Base-by-base conservation (phyloP, 2,113 vertebrate genomes). In the Sakesphorus luctuosus region DNA sequence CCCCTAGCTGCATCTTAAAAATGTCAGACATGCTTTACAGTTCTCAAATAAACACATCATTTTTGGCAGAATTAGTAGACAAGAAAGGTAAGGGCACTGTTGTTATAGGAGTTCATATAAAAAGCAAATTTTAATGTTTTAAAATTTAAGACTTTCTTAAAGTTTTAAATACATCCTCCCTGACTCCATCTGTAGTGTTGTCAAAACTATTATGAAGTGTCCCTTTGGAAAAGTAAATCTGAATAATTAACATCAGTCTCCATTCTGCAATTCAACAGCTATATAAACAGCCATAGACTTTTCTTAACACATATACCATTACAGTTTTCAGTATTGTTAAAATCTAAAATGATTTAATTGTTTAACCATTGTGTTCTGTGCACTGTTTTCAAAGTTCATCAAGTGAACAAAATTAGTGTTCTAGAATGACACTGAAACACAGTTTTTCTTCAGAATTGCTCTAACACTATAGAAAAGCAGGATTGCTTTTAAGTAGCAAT, bases 31-130 rank as follows among this genome's bases (percentile, higher is more conserved):
- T 96, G 43, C 46, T 97, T 97, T 97, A 97, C 56, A 87, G 91
- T 90, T 95, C 95, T 90, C 93, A 96, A 92, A 97, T 90, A 97
- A 96, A 96, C 92, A 90, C 84, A 96, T 96, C 62, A 93, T 65
- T 97, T 96, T 94, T 96, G 97, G 97, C 96, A 97, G 97, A 97
- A 96, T 96, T 96, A 96, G 82, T 94, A 65, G 94, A 94, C 84
- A 93, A 90, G 83, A 97, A 96, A 97, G 89, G 94, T 95, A 95
- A 68, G 94, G 83, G 87, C 80, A 87, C 35, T 96, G 96, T 97
- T 97, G 59, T 96, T 97, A 93, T 7, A 97, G 95, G 94, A 92
- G 91, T 94, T 94, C 94, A 96, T 94, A 91, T 91, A 87, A 94
- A 96, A 96, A 97, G 84, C 66, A 88, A 96, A 97, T 96, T 96